Evolutionary conservation across 2,113 vertebrate species (phyloP), one percentile per base, ranked within the genome.

Genomic region (Mesocricetus auratus): DNA sequence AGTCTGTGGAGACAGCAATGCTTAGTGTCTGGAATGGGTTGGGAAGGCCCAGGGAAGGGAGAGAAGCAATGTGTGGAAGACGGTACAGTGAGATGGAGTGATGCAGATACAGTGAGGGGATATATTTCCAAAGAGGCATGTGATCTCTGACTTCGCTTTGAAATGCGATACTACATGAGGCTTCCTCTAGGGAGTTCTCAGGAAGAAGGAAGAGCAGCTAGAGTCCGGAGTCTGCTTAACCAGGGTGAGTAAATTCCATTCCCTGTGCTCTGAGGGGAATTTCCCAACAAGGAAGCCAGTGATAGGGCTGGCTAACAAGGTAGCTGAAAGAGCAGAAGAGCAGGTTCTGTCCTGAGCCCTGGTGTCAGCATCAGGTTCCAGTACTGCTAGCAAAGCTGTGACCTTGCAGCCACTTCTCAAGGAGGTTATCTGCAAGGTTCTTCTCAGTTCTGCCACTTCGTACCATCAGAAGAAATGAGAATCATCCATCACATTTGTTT

Each of bases 101-200:
- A 39, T 7, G 58, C 68, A 86, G 64, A 12, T 31, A 45, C 66
- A 21, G 21, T 60, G 10, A n/a, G 53, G 91, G 47, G 73, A 42
- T 47, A 69, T 21, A 78, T 91, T 78, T 90, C 56, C 66, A 26
- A 88, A 86, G 66, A 93, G 58, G 56, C 79, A 79, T 75, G 92
- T 19, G 47, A 97, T 42, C 58, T 79, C 29, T 66, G 56, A 42
- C 82, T 85, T 89, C 83, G 91, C 77, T 90, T 50, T 87, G 90
- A 94, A 90, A 87, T 15, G 21, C 6, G 21, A 22, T 1, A 29
- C n/a, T n/a, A 50, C 16, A 11, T 85, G 66, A 81, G 53, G 56
- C 75, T 77, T 71, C 39, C 62, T 85, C 50, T 3, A 31, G 64
- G 39, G 90, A 86, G 36, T 92, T 85, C 89, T 86, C 86, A n/a